These are phyloP conservation scores for Eleutherodactylus coqui DNA, from an alignment of 2,797 vertebrate species.

Conservation along the genomic window DNA sequence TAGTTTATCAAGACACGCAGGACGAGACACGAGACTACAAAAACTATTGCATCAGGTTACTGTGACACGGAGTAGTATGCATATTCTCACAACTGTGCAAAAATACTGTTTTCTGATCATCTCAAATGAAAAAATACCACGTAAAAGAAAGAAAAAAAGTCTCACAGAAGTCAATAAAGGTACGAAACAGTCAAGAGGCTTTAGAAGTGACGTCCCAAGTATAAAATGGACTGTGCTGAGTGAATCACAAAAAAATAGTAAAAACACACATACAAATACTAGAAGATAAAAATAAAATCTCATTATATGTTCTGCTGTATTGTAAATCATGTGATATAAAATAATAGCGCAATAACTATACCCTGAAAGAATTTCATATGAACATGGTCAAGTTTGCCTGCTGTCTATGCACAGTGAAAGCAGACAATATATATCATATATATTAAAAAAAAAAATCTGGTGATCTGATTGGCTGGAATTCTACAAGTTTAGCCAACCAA, in stretches of 20 bases:
- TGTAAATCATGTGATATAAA: constrained; percentile 13
- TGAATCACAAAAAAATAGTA: not conserved
- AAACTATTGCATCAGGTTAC: constrained; percentile 64
- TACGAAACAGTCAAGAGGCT: constrained; percentile 19
- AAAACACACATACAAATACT: constrained; percentile 21
- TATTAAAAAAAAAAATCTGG: not conserved
- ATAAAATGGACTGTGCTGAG: constrained; percentile 17
- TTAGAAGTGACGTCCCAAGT: constrained; percentile 28
- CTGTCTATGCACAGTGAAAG: constrained; percentile 1
- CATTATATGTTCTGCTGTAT: not conserved
- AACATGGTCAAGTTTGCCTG: constrained; percentile 3
- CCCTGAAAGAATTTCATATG: constrained; percentile 22
- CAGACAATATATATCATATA: constrained; percentile 11
- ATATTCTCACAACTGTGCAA: constrained; percentile 65
- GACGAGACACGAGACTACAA: constrained; percentile 69
- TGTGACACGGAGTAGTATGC: constrained; percentile 55
- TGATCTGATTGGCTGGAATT: not conserved
- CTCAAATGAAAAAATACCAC: constrained; percentile 56
- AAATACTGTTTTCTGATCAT: constrained; percentile 66
- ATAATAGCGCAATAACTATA: constrained; percentile 28
- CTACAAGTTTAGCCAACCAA: not conserved
- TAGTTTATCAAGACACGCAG: constrained; percentile 50
- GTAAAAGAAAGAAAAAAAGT: constrained; percentile 14
- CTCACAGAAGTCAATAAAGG: constrained; percentile 32
- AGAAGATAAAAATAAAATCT: not conserved